phyloP scores from a whole-genome alignment of 1,140 invertebrate genomes.

The Ruditapes philippinarum region DNA sequence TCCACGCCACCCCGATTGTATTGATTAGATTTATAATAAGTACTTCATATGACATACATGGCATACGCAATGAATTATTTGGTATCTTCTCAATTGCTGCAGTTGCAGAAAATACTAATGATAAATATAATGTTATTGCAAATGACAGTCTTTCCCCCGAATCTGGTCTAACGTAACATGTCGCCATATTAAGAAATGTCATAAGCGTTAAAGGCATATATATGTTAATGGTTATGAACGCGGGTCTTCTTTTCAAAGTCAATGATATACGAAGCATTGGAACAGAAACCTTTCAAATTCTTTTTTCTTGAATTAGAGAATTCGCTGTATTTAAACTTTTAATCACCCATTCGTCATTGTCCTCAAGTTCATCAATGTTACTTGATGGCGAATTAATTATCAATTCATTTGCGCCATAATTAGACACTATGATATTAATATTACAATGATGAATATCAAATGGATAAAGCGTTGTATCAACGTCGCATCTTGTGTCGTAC shows the following conservation, averaged over 20 bases:
- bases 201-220: background rate
- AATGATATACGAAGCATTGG: background rate
- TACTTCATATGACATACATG: background rate
- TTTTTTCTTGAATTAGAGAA: background rate
- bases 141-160: conserved; percentile 35
- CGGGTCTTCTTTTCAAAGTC: background rate
- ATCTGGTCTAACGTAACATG: background rate
- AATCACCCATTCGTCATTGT: conserved; percentile 7
- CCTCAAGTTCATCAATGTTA: background rate
- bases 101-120: background rate
- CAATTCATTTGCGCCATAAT: background rate
- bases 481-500: background rate
- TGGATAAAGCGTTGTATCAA: conserved; percentile 13
- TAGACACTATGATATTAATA: background rate
- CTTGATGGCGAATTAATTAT: background rate
- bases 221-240: background rate
- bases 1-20: background rate
- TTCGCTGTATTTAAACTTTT: background rate
- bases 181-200: background rate
- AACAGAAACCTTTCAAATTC: background rate
- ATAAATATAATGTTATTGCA: conserved; percentile 22
- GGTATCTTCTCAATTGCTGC: background rate
- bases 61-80: background rate
- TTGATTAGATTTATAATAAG: background rate
- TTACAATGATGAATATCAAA: conserved; percentile 28